Base-by-base conservation (phyloP, 1,140 invertebrate genomes). In the Pachypeltis micranthus region DNA sequence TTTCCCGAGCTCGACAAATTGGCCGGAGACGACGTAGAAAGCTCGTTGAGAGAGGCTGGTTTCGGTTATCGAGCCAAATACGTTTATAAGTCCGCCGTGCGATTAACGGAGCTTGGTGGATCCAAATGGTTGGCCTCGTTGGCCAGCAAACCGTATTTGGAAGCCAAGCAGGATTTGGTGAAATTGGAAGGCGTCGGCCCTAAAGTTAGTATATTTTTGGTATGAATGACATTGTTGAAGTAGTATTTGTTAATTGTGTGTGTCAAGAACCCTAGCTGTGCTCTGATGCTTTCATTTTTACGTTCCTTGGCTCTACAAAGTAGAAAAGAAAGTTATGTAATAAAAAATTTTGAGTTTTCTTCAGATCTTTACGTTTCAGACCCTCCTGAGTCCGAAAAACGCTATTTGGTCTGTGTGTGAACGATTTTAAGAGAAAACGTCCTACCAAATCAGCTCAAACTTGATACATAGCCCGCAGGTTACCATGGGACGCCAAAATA, bases 51-150 rank as follows among this genome's bases (percentile, higher is more conserved):
- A 59, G 74, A 83, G 58, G 81, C 94, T 65, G 87, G 90, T 59
- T 97, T 97, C 81, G 94, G 94, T 0, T 97, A 97, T 75, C 78
- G 94, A 67, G 90, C 94, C 0, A 87, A 85, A 67, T 95, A 87
- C 69, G 92, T 96, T 65, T 78, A 81, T 19, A 81, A 86, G 67
- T 81, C 87, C 14, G 86, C 90, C 23, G 74, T 81, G 66, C 75
- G 79, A 67, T 85, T 95, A 47, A 57, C 80, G 0, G 73, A 82
- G 62, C 78, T 84, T 59, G 87, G 86, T 39, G 86, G 85, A 1
- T 69, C 76, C 3, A 63, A 78, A 7, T 96, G 90, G 91, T 77
- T 96, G 29, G 69, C 81, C 24, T 72, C 75, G 51, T 74, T 96
- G 19, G 78, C 84, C 67, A 77, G 78, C 54, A 73, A 83, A 70